These are phyloP conservation scores for Morpho achilles DNA, from an alignment of 2,888 invertebrate species.

Conservation along the genomic window DNA sequence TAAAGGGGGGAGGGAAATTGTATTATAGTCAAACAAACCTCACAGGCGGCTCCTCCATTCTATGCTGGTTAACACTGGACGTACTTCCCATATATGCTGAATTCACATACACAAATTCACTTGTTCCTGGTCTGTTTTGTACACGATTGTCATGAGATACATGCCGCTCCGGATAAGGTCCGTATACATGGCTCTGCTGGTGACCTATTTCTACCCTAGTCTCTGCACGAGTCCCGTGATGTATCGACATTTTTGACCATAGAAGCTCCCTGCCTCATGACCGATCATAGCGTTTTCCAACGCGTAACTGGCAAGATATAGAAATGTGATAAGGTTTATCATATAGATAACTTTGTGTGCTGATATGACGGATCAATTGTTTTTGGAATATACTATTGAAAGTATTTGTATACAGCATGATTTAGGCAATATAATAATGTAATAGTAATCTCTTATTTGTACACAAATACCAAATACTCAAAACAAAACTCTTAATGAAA, in stretches of 20 bases:
- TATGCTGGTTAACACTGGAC: conserved; percentile 38
- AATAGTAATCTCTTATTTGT: no score
- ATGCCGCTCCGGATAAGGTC: conserved; percentile 18
- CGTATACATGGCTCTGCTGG: conserved; percentile 26
- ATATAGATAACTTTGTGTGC: conserved; percentile 5
- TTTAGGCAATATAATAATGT: no score
- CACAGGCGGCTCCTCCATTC: conserved; percentile 36
- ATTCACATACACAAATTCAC: conserved; percentile 58
- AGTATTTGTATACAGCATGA: no score
- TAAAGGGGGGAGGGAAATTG: no score
- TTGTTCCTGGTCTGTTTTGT: conserved; percentile 5
- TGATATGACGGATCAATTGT: conserved; percentile 6
- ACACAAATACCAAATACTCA: no score
- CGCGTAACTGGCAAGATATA: conserved; percentile 17
- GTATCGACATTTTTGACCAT: conserved; percentile 27
- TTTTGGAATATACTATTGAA: neutral
- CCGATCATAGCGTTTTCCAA: conserved; percentile 6
- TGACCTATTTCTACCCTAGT: conserved; percentile 20
- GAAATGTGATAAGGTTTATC: conserved; percentile 9
- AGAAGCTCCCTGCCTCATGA: neutral
- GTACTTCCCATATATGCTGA: conserved; percentile 55
- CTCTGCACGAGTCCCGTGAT: conserved; percentile 14
- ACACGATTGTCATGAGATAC: neutral
- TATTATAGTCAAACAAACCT: conserved; percentile 35
- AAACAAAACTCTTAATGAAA: no score